phyloP scores from a whole-genome alignment of 1,140 invertebrate species.

The Homarus americanus region DNA sequence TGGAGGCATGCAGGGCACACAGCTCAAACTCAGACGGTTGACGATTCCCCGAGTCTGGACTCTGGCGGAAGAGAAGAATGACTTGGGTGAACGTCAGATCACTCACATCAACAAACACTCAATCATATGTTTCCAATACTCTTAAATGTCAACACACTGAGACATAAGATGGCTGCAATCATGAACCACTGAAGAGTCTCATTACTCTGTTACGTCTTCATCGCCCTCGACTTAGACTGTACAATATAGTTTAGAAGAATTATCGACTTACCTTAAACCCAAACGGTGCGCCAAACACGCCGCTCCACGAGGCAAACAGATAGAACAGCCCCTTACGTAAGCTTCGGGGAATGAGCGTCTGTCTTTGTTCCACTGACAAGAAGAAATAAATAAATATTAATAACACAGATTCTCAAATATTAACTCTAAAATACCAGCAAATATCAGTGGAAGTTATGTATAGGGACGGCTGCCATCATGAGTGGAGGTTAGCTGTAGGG shows the following conservation, averaged over 20 bases:
- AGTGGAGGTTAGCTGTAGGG: too few species aligned
- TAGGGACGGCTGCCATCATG: too few species aligned
- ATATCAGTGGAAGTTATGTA: too few species aligned
- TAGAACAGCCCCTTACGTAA: slow-evolving; percentile 92
- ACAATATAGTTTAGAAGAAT: too few species aligned
- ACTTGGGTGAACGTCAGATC: not conserved
- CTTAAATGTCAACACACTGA: too few species aligned
- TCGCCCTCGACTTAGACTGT: too few species aligned
- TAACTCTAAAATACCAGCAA: too few species aligned
- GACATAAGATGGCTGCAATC: too few species aligned
- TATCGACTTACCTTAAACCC: slow-evolving; percentile 75
- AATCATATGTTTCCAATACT: too few species aligned
- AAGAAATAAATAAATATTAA: slow-evolving; percentile 76
- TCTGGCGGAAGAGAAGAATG: not conserved
- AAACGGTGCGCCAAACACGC: slow-evolving; percentile 86
- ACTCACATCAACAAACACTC: not conserved
- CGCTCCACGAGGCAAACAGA: slow-evolving; percentile 96
- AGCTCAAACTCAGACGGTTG: slow-evolving; percentile 83
- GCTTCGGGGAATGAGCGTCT: slow-evolving; percentile 91
- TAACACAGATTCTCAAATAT: too few species aligned
- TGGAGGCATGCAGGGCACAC: slow-evolving; percentile 91
- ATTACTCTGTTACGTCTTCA: too few species aligned
- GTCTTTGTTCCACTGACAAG: slow-evolving; percentile 88
- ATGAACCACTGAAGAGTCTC: too few species aligned
- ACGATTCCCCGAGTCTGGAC: slow-evolving; percentile 26